Base-by-base conservation (phyloP, 2,888 invertebrate genomes). In the Drosophila tripunctata region DNA sequence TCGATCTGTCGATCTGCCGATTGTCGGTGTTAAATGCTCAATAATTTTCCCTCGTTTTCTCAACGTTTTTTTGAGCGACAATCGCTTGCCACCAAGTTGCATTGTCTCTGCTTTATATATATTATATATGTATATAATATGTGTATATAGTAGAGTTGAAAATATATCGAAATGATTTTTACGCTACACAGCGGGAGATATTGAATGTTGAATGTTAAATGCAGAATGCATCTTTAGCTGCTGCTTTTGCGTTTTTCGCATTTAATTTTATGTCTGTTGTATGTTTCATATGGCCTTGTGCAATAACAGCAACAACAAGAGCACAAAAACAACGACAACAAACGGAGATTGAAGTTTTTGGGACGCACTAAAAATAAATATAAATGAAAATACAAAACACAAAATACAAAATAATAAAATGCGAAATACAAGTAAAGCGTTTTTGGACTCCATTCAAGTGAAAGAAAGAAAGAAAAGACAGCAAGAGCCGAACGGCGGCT, bases 111-210 rank as follows among this genome's bases (percentile, higher is more conserved):
- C n/a, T n/a, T n/a, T n/a, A n/a, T n/a, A n/a, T n/a, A n/a, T n/a
- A n/a, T n/a, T n/a, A n/a, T n/a, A n/a, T n/a, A n/a, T n/a, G n/a
- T n/a, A n/a, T n/a, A n/a, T n/a, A n/a, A n/a, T n/a, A n/a, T n/a
- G n/a, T n/a, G n/a, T n/a, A n/a, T n/a, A n/a, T 14, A 17, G 60
- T 57, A 64, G 64, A 70, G 52, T 62, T 55, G 58, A 55, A 48
- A 45, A n/a, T n/a, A n/a, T 27, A 81, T 61, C 58, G 65, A 57
- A 88, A 81, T 88, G 79, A 48, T 33, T 68, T 68, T 87, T 70
- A 27, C 8, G 64, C 76, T 75, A 57, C 88, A 75, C 88, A 88
- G 87, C 88, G 84, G 88, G 88, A 87, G 88, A 87, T 61, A 38
- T 27, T 82, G 31, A 48, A 27, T 30, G 27, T 27, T 27, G 27